Evolutionary conservation across 2,888 invertebrate species (phyloP), one percentile per base, ranked within the genome.

Genomic region (Cantharis rufa): DNA sequence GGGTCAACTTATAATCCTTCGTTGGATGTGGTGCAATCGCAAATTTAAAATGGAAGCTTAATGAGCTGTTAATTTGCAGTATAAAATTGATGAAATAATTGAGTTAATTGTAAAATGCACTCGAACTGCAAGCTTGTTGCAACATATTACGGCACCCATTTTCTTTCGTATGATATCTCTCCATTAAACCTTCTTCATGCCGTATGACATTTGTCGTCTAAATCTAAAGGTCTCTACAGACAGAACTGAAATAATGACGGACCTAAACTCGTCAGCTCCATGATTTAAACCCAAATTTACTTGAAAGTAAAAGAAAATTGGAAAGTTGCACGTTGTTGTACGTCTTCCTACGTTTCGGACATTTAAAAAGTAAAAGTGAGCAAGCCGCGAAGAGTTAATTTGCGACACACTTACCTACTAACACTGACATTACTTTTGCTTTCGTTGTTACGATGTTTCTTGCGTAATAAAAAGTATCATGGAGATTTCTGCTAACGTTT

Each of bases 351-450:
- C 32, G 11, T 48, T n/a, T 48, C n/a, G 48, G 48, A 7, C n/a
- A n/a, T 48, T 48, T 48, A 48, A 48, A 48, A 48, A 48, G 48
- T 48, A 48, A 48, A 48, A 48, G 48, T 48, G 48, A 13, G 7
- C 48, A 13, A 48, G 48, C 48, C 48, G 48, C 48, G 48, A 48
- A 48, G 5, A 48, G 48, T n/a, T 48, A 48, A 48, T 64, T 66
- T 18, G 72, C 69, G 73, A 74, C 73, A 74, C 28, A 74, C 73
- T 74, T 62, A 74, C 73, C 73, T 24, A 74, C 69, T 74, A 69
- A 74, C 73, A 74, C 73, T 74, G 73, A 74, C 73, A 72, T 69
- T 64, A 69, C 73, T 74, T 74, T 74, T 74, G 73, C 73, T 74
- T 74, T 74, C 73, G 61, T 68, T 69, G 68, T 72, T 72, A 72